Evolutionary conservation across 2,888 invertebrate genomes (phyloP).

Genomic region (Callosobruchus maculatus): DNA sequence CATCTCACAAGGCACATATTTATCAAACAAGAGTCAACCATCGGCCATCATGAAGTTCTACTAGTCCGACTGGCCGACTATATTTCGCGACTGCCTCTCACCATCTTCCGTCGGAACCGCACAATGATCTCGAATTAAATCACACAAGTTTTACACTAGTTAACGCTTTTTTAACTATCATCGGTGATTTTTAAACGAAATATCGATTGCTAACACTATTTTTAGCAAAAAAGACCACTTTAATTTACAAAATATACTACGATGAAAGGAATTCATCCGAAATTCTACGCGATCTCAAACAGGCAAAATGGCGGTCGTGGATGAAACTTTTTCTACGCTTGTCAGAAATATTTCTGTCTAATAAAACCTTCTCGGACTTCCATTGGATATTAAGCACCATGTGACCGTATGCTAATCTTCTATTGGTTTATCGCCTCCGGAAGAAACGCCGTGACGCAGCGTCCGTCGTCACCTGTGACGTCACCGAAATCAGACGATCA

Average conservation of each 20-base stretch:
- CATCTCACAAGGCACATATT: conserved; percentile 76
- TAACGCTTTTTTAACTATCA: conserved; percentile 47
- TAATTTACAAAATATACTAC: conserved; percentile 52
- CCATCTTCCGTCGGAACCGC: conserved; percentile 71
- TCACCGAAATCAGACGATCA: conserved; percentile 30
- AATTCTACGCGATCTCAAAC: conserved; percentile 74
- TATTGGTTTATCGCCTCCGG: conserved; percentile 48
- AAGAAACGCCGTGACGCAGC: conserved; percentile 49
- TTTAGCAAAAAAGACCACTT: conserved; percentile 46
- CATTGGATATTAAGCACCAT: conserved; percentile 51
- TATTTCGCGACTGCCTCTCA: conserved; percentile 60
- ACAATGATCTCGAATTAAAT: conserved; percentile 68
- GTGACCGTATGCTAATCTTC: conserved; percentile 43
- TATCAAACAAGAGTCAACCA: conserved; percentile 66
- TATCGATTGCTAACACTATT: conserved; percentile 41
- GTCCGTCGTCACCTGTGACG: conserved; percentile 46
- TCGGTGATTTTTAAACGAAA: conserved; percentile 42
- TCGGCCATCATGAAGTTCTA: conserved; percentile 77
- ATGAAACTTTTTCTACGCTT: conserved; percentile 94
- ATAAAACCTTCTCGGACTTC: conserved; percentile 42
- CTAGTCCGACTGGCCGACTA: conserved; percentile 61
- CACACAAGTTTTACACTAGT: conserved; percentile 60
- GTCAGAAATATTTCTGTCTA: conserved; percentile 71
- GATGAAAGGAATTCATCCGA: conserved; percentile 70
- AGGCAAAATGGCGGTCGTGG: conserved; percentile 94